Evolutionary conservation across 1,140 invertebrate genomes (phyloP).

Genomic region (Acyrthosiphon pisum): DNA sequence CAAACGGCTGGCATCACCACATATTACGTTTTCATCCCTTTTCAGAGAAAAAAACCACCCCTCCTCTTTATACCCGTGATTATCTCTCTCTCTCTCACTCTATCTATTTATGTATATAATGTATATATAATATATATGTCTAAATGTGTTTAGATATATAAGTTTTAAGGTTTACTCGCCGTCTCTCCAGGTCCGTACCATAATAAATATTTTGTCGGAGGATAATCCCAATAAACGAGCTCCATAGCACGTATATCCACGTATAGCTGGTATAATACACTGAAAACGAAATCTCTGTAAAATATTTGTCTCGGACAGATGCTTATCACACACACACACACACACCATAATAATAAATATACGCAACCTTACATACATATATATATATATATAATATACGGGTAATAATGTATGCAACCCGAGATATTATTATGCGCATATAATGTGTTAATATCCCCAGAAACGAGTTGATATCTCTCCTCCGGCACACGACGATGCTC

Average conservation of each 20-base stretch:
- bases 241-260: not conserved
- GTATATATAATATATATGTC: not conserved
- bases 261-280: not conserved
- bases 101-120: not conserved
- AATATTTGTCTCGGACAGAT: slow-evolving; percentile 39
- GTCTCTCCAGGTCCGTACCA: not conserved
- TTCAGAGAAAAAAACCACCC: not conserved
- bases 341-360: not conserved
- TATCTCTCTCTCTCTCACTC: not conserved
- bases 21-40: slow-evolving; percentile 35
- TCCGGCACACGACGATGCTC: not conserved
- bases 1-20: slow-evolving; percentile 39
- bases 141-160: not conserved
- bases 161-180: not conserved
- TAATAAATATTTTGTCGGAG: not conserved
- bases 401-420: not conserved
- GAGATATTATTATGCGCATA: slow-evolving; percentile 23
- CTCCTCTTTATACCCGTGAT: not conserved
- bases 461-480: not conserved
- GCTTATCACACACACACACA: slow-evolving; percentile 12
- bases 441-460: slow-evolving; percentile 26
- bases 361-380: not conserved
- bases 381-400: not conserved
- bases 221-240: slow-evolving; percentile 20
- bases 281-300: slow-evolving; percentile 22